These are phyloP conservation scores for Plectropomus leopardus DNA, from an alignment of 2,113 vertebrate genomes.

Conservation along the genomic window DNA sequence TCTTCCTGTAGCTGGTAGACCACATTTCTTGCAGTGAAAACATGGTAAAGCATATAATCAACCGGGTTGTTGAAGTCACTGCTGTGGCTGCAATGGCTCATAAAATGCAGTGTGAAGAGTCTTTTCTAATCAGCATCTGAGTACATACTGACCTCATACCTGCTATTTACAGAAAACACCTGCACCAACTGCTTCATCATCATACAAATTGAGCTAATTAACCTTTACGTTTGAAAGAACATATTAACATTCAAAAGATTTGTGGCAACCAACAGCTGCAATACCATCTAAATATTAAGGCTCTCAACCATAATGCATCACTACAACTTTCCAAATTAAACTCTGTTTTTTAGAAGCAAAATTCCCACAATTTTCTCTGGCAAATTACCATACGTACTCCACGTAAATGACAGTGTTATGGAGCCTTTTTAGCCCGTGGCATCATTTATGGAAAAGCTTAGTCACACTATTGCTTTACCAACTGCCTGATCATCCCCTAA, in stretches of 20 bases:
- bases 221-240: neutral
- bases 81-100: neutral
- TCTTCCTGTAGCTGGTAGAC: neutral
- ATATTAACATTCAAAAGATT: neutral
- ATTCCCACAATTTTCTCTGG: neutral
- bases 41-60: neutral
- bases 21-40: neutral
- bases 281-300: neutral
- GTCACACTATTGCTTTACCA: slow-evolving; percentile 23
- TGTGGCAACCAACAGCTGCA: neutral
- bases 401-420: neutral
- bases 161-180: slow-evolving; percentile 6
- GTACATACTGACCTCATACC: slow-evolving; percentile 12
- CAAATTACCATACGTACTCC: neutral
- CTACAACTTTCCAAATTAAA: neutral
- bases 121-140: slow-evolving; percentile 14
- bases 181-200: neutral
- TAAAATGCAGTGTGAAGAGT: slow-evolving; percentile 9
- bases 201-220: neutral
- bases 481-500: slow-evolving; percentile 27
- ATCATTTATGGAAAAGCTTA: slow-evolving; percentile 9
- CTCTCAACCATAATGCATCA: neutral
- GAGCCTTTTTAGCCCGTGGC: slow-evolving; percentile 5
- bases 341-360: neutral
- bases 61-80: slow-evolving; percentile 7